phyloP scores from a whole-genome alignment of 2,797 vertebrate species.

The Tamandua tetradactyla region DNA sequence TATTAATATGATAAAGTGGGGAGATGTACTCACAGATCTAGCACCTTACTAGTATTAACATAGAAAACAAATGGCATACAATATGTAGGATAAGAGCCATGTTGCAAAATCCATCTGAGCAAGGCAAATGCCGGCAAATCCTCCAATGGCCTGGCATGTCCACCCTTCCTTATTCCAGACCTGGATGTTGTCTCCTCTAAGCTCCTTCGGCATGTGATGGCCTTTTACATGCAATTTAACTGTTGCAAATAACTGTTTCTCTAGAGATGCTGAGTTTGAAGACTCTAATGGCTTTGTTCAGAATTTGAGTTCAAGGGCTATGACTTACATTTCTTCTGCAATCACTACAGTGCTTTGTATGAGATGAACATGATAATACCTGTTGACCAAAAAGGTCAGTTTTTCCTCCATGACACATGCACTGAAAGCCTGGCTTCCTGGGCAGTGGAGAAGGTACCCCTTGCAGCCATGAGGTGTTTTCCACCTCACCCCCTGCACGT shows the following conservation, averaged over 20 bases:
- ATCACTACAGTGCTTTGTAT: not conserved
- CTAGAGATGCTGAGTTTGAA: not conserved
- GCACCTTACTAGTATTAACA: not conserved
- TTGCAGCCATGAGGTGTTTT: not conserved
- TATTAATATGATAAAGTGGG: not conserved
- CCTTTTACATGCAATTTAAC: not conserved
- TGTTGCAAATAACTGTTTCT: not conserved
- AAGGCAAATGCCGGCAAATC: not conserved
- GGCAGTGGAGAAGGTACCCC: not conserved
- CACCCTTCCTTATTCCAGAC: not conserved
- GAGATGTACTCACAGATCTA: not conserved
- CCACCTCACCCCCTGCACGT: too few species aligned
- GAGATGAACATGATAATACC: not conserved
- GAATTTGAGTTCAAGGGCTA: not conserved
- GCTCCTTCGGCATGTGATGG: not conserved
- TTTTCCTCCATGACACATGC: not conserved
- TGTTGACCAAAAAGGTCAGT: not conserved
- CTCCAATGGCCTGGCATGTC: not conserved
- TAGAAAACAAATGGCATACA: not conserved
- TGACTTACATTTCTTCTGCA: not conserved
- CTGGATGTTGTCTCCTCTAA: not conserved
- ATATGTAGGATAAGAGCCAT: not conserved
- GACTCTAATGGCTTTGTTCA: not conserved
- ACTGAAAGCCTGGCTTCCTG: not conserved
- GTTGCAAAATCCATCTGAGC: not conserved